Base-by-base conservation (phyloP, 2,113 vertebrate species). In the Oreamnos americanus region DNA sequence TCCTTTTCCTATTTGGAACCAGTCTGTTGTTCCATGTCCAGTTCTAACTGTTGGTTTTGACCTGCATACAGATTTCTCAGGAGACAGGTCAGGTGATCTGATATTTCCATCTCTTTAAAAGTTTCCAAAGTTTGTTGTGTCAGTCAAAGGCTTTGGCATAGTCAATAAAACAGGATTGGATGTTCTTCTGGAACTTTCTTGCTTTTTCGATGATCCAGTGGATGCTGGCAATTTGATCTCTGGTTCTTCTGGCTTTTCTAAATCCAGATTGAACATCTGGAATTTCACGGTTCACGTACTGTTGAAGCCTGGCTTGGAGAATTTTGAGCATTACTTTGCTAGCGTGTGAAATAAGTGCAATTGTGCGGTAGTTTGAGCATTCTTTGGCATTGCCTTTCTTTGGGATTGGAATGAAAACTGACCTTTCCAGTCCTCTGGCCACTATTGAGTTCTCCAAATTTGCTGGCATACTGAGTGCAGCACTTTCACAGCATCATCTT, bases 281-380 rank as follows among this genome's bases (percentile, higher is more conserved):
- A 67, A 67, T 4, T 36, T 71, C n/a, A 36, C 9, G 0, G 64
- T 21, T 71, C n/a, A 71, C 0, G 1, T 11, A 71, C n/a, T 36
- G n/a, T 36, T 71, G n/a, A 71, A 71, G n/a, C 64, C 64, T 71
- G n/a, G 9, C n/a, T 36, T 71, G 17, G 17, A 71, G 64, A 71
- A 67, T 67, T 67, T 36, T 67, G 64, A 36, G 17, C 4, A 71
- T 21, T 71, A 71, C n/a, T 71, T 71, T 71, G 7, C 62, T 71
- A 36, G n/a, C 1, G 1, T 21, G 64, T 36, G 64, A 71, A 1
- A 11, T 71, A 1, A 36, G n/a, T 71, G 17, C n/a, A 71, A 71
- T 36, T 21, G 64, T 36, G 64, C 1, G 0, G n/a, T 36, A 71
- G n/a, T 36, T 36, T 71, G n/a, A 71, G 0, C 9, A 5, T 36